phyloP scores from a whole-genome alignment of 2,113 vertebrate species.

The Eleginops maclovinus region DNA sequence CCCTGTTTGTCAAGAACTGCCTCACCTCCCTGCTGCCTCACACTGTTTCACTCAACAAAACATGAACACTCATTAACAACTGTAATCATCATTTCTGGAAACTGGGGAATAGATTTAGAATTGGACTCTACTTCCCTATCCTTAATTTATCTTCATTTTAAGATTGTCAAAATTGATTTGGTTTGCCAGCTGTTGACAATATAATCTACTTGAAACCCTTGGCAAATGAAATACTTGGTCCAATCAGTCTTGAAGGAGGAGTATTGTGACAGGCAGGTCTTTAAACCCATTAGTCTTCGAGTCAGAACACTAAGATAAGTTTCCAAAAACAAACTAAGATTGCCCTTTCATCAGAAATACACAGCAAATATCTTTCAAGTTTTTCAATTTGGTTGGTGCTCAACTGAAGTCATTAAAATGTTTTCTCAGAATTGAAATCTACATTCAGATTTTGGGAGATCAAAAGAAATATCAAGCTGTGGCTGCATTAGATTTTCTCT shows the following conservation, averaged over 20 bases:
- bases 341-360: neutral
- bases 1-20: conserved; percentile 34
- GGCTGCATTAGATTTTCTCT: neutral
- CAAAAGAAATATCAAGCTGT: conserved; percentile 20
- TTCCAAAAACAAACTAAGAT: neutral
- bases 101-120: neutral
- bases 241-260: conserved; percentile 20
- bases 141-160: conserved; percentile 59
- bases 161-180: conserved; percentile 47
- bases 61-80: neutral
- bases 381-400: neutral
- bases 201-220: conserved; percentile 35
- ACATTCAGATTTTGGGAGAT: conserved; percentile 6
- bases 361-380: neutral
- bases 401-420: neutral
- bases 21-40: conserved; percentile 1
- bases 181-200: conserved; percentile 43
- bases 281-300: neutral
- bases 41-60: neutral
- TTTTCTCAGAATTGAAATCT: neutral
- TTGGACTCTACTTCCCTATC: neutral
- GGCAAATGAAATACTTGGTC: conserved; percentile 38
- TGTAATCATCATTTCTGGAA: conserved; percentile 2
- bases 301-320: too few relatives aligned
- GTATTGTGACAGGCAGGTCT: conserved; percentile 12